Base-by-base conservation (phyloP, 2,113 vertebrate species). In the Hippocampus mohnikei region DNA sequence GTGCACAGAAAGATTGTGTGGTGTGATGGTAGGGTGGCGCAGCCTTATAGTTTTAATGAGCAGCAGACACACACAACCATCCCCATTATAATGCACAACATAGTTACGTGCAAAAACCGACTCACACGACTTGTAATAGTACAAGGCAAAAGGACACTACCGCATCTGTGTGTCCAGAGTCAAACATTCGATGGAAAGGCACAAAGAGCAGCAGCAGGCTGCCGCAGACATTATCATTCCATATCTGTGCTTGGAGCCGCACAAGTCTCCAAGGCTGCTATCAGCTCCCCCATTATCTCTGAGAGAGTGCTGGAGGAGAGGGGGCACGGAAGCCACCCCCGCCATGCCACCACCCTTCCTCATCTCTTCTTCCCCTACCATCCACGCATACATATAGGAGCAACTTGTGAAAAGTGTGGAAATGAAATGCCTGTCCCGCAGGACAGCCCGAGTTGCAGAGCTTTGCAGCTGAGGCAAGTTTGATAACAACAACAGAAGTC, bases 241-340 rank as follows among this genome's bases (percentile, higher is more conserved):
- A 91, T 91, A 94, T 95, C 94, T 95, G 94, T 90, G 94, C 94
- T 92, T 73, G 88, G 93, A 94, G 94, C 93, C 93, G 90, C 93
- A 90, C 86, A 91, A 91, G 94, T 96, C 96, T 96, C 94, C 93
- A 92, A 94, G 94, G 95, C 94, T 94, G 94, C 94, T 96, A 98
- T 96, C 95, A 96, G 94, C 93, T 94, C 93, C 89, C 93, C 94
- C 94, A 95, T 96, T 96, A 97, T 97, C 94, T 95, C 78, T 84
- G 87, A 89, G 88, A 87, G 88, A 74, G 86, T 79, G 91, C 91
- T 91, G 92, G 93, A 93, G 90, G 92, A 92, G 83, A 91, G 84
- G 91, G 90, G 85, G 91, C 76, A 76, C 92, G 91, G 91, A 23
- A 67, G 91, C 91, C 65, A 41, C 46, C 33, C 37, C 21, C 59